These are phyloP conservation scores for Drosophila subquinaria DNA, from an alignment of 2,888 invertebrate species.

Conservation along the genomic window DNA sequence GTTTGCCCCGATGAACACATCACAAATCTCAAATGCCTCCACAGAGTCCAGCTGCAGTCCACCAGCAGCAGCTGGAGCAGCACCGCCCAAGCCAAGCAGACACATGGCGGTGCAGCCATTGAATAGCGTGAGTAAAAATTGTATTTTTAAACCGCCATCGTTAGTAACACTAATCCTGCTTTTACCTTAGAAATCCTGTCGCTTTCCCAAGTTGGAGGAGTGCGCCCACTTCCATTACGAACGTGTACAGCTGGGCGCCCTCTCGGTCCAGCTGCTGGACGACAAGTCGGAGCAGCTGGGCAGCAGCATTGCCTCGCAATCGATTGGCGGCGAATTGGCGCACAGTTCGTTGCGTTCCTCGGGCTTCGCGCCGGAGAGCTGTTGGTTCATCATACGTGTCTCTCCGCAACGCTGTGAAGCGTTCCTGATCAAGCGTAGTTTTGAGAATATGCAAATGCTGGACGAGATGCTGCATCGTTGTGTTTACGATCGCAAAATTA, in stretches of 20 bases:
- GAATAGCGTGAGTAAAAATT: conserved; percentile 61
- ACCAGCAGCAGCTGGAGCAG: conserved; percentile 24
- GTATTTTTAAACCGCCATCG: background rate
- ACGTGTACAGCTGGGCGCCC: conserved; percentile 94
- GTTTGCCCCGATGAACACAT: conserved; percentile 85
- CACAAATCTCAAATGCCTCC: conserved; percentile 85
- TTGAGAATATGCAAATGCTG: conserved; percentile 94
- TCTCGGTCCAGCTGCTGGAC: conserved; percentile 87
- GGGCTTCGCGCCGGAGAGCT: conserved; percentile 83
- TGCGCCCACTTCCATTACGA: conserved; percentile 99
- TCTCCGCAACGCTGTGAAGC: conserved; percentile 85
- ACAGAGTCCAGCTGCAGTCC: conserved; percentile 79
- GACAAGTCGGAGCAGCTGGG: conserved; percentile 86
- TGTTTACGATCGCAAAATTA: conserved; percentile 98
- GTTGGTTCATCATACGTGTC: conserved; percentile 86
- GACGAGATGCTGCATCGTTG: conserved; percentile 98
- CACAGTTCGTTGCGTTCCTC: conserved; percentile 79
- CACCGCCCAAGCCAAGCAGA: conserved; percentile 66
- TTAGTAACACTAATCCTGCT: background rate
- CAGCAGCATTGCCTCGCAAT: conserved; percentile 85
- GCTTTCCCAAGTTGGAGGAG: conserved; percentile 96
- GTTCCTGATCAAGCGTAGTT: conserved; percentile 91
- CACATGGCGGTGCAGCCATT: conserved; percentile 72
- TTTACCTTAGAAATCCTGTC: conserved; percentile 86
- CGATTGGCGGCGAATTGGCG: conserved; percentile 85